Evolutionary conservation across 2,888 invertebrate genomes (phyloP), one percentile per base, ranked within the genome.

Genomic region (Panorpa germanica): DNA sequence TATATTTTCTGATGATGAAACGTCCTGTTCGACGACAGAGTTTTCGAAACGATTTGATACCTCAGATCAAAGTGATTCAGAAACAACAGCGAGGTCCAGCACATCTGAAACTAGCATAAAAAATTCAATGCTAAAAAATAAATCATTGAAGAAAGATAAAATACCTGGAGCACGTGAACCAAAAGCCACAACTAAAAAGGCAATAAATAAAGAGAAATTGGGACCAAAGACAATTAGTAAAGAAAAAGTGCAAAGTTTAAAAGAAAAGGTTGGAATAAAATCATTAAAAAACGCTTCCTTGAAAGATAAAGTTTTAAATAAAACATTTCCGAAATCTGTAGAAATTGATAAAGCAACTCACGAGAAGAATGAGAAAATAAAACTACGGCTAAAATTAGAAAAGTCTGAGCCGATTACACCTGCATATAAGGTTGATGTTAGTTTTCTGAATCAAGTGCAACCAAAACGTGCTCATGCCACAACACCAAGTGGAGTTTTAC

Each of bases 361-460:
- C 10, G 53, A 55, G 1, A 60, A 59, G 44, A 61, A 61, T 37
- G 82, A 85, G 45, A 81, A 83, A 45, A 75, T 85, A 36, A 85
- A 83, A 47, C 53, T 86, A 29, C 60, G 83, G 38, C 55, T 86
- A 20, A 85, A 85, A 46, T 51, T 86, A 35, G 85, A 83, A 42
- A 82, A 82, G 47, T 72, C 71, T 25, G 83, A 83, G 49, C 80
- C 80, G 0, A 68, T 76, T 2, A 70, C 70, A 39, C 65, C 75
- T 1, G 75, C 80, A 1, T 82, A 82, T 48, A 81, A 81, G 52
- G 77, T 78, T 14, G 78, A 80, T 45, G 70, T 77, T 16, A 74
- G 74, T 38, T 78, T 75, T 48, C n/a, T n/a, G n/a, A n/a, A n/a
- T n/a, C n/a, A n/a, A n/a, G 68, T 74, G 4, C 68, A 66, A 43